Conservation (phyloP, 2,113 vertebrate species). For the Spea bombifrons region DNA sequence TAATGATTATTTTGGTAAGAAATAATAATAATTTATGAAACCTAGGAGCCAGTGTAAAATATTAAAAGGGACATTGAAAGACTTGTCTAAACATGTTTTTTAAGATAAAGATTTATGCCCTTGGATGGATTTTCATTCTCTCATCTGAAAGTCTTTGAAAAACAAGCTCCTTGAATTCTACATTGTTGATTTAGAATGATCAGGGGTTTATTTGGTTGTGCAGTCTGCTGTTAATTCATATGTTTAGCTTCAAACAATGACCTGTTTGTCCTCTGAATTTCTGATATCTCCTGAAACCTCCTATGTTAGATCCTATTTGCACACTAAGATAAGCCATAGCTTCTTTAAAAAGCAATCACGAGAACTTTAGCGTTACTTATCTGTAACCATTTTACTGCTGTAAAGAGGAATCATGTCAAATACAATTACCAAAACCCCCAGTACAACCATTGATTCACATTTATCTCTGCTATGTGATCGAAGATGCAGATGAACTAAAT, state of each 20-base stretch:
- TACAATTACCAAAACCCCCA: constrained; percentile 33
- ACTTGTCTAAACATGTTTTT: too few species aligned
- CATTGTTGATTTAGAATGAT: neutral
- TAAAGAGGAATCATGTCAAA: constrained; percentile 37
- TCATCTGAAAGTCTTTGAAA: too few species aligned
- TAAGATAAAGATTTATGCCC: too few species aligned
- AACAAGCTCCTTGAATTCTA: neutral
- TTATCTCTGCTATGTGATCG: constrained; percentile 31
- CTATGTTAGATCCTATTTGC: neutral
- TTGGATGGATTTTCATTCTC: too few species aligned
- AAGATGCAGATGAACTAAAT: constrained; percentile 40
- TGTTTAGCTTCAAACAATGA: neutral
- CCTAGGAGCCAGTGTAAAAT: too few species aligned
- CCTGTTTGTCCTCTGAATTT: neutral
- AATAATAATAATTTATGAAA: too few species aligned
- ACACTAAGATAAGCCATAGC: neutral
- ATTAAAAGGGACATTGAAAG: too few species aligned
- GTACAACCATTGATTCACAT: constrained; percentile 34
- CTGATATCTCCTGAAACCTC: neutral
- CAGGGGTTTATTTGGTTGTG: too few species aligned
- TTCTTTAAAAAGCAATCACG: neutral
- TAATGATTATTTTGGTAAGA: too few species aligned
- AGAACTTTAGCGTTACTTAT: neutral
- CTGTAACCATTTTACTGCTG: constrained; percentile 17
- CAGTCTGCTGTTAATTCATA: neutral